These are phyloP conservation scores for Plestiodon gilberti DNA, from an alignment of 2,113 vertebrate genomes.

Conservation along the genomic window DNA sequence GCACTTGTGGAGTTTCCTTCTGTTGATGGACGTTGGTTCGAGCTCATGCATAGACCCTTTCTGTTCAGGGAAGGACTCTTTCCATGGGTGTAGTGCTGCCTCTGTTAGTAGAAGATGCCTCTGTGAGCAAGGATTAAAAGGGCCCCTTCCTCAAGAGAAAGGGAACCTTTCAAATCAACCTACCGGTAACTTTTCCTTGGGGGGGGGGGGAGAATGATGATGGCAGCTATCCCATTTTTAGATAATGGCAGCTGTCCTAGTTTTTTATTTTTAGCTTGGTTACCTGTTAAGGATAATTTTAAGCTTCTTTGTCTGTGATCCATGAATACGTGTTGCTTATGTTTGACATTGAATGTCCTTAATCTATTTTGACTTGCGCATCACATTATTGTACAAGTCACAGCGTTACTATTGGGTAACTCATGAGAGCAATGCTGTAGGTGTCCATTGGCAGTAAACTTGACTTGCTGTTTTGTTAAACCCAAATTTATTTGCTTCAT, in stretches of 20 bases:
- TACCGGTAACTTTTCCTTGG: too few species aligned
- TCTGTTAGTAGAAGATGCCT: too few species aligned
- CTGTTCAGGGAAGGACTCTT: too few species aligned
- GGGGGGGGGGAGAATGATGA: background rate
- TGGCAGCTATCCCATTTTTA: background rate
- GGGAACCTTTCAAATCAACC: too few species aligned
- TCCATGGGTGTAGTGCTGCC: too few species aligned
- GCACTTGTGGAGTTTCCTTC: too few species aligned
- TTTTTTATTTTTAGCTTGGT: background rate
- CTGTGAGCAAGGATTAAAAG: too few species aligned
- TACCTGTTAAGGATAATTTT: background rate
- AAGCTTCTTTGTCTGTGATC: background rate
- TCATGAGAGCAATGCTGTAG: background rate
- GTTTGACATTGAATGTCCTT: background rate
- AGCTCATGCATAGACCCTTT: too few species aligned
- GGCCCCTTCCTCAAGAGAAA: too few species aligned
- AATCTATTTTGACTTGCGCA: background rate
- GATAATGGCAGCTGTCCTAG: background rate
- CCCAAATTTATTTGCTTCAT: background rate
- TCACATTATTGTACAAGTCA: background rate
- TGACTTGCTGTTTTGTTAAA: background rate
- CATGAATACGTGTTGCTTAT: background rate
- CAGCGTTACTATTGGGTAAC: background rate
- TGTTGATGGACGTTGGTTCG: too few species aligned
- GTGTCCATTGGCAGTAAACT: background rate